Base-by-base conservation (phyloP, 2,797 vertebrate species). In the Cyclura pinguis region DNA sequence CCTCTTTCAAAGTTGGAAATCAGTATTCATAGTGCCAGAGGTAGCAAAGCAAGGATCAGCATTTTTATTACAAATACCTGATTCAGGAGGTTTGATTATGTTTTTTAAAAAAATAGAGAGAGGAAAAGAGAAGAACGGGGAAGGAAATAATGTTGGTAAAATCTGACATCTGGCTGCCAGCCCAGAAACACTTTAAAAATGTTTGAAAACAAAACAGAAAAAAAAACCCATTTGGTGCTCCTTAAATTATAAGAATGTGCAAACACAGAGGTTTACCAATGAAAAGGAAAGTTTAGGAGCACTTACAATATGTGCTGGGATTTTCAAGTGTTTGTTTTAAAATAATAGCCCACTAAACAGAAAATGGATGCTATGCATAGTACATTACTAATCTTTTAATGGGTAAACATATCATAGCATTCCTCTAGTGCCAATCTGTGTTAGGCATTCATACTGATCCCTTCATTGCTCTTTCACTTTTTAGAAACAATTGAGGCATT, bases 211-310 rank as follows among this genome's bases (percentile, higher is more conserved):
- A 80, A 90, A 69, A 69, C 67, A 69, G 29, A 69, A 69, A 67
- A 77, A 47, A 47, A 84, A 92, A 86, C 47, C 38, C 52, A 18
- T 90, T 92, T 64, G 47, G 81, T 47, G 67, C 55, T 83, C 62
- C 64, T 12, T 73, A 72, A 62, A 0, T 82, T 91, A 3, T 74
- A 92, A 91, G 59, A 64, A 88, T 52, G 35, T 86, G 69, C 32
- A 89, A 92, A 91, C 74, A 89, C 2, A 35, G n/a, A 57, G 38
- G 13, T 87, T 85, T 85, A 88, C 29, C 81, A 88, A 88, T 81
- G 81, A 85, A 94, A 92, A 77, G 50, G 4, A 50, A 92, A 85
- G 88, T 20, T 55, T 72, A 80, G 50, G 55, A 2, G 22, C 1
- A 9, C 82, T 89, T 77, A 86, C 84, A 89, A 55, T 38, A 3